phyloP scores from a whole-genome alignment of 2,797 vertebrate genomes.

The Carapus acus region DNA sequence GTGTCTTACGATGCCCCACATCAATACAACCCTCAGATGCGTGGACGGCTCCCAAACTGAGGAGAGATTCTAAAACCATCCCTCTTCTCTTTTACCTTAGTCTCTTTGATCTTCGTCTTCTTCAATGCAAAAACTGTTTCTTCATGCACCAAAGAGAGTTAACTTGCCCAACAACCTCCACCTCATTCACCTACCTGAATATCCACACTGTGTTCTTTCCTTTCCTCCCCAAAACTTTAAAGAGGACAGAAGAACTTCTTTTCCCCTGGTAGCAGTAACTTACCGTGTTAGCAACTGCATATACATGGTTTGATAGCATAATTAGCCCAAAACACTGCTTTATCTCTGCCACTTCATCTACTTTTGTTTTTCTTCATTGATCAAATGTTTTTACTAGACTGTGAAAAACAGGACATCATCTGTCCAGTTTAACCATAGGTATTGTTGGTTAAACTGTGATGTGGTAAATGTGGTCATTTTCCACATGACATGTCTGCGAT shows the following conservation, averaged over 20 bases:
- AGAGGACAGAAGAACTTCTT: slow-evolving; percentile 58
- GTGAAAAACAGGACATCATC: slow-evolving; percentile 42
- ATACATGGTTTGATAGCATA: slow-evolving; percentile 53
- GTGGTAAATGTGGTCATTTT: too few relatives aligned
- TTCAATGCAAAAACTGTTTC: slow-evolving; percentile 69
- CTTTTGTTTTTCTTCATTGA: slow-evolving; percentile 55
- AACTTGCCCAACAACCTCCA: slow-evolving; percentile 59
- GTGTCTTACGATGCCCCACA: slow-evolving; percentile 65
- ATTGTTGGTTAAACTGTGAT: too few relatives aligned
- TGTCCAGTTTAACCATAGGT: slow-evolving; percentile 45
- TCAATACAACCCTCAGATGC: slow-evolving; percentile 69
- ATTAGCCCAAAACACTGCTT: slow-evolving; percentile 57
- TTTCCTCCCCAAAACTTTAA: slow-evolving; percentile 62
- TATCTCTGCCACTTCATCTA: slow-evolving; percentile 57
- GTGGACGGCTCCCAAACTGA: slow-evolving; percentile 71
- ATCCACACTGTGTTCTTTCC: slow-evolving; percentile 47
- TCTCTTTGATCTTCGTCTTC: slow-evolving; percentile 72
- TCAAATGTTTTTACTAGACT: slow-evolving; percentile 42
- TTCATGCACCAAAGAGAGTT: slow-evolving; percentile 67
- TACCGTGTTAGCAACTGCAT: slow-evolving; percentile 50
- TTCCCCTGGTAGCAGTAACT: slow-evolving; percentile 37
- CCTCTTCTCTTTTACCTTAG: slow-evolving; percentile 66
- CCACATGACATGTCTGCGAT: too few relatives aligned
- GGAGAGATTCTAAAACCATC: slow-evolving; percentile 60
- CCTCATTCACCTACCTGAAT: slow-evolving; percentile 47